Conservation (phyloP, 2,113 vertebrate genomes). For the Heterocephalus glaber region DNA sequence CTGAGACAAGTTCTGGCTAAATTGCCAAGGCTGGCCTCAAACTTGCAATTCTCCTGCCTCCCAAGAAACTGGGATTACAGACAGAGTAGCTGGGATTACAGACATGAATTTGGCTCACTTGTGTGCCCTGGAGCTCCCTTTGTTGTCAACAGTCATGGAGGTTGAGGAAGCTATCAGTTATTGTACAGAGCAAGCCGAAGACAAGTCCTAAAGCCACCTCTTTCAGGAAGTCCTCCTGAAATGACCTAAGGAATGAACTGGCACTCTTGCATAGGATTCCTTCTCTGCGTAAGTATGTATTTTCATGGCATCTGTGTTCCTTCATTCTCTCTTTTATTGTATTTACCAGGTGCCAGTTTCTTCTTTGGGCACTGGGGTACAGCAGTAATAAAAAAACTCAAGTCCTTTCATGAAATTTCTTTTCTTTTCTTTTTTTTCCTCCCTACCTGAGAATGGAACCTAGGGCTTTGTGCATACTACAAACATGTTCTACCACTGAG, state of each 20-base stretch:
- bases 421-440: neutral
- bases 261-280: neutral
- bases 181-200: neutral
- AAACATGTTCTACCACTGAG: neutral
- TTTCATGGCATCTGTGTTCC: neutral
- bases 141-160: neutral
- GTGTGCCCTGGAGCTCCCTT: neutral
- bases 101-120: neutral
- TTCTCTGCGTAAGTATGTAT: neutral
- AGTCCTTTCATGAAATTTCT: neutral
- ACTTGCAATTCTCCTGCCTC: neutral
- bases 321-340: neutral
- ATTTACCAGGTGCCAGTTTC: neutral
- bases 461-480: neutral
- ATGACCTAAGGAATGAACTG: neutral
- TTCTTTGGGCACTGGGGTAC: neutral
- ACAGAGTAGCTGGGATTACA: neutral
- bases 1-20: neutral
- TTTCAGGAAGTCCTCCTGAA: conserved; percentile 15
- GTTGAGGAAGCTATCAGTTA: neutral
- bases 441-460: neutral
- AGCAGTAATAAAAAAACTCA: neutral
- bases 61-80: neutral
- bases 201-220: neutral
- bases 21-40: neutral